A percentile compares a stretch with the other conserved stretches of the same genome.
phyloP scores from a whole-genome alignment of 2,888 invertebrate species.

The Tachystola acroxantha region DNA sequence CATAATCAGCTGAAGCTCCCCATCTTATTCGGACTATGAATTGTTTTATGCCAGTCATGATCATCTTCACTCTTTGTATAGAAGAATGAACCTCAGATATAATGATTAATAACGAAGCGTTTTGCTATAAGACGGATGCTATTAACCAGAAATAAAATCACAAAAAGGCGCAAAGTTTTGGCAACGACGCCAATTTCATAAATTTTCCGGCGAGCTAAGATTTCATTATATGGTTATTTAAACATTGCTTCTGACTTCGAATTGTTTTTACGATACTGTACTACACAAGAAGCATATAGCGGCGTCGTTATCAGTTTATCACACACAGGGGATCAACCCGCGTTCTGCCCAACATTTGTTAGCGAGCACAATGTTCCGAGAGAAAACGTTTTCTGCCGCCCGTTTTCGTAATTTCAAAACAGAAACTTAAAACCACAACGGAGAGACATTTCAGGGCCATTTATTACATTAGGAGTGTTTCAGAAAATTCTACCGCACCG shows the following conservation, averaged over 20 bases:
- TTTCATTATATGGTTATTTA: not conserved
- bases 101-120: too few relatives aligned
- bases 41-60: too few relatives aligned
- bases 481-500: constrained; percentile 9
- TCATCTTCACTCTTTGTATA: too few relatives aligned
- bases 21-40: too few relatives aligned
- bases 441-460: constrained; percentile 1
- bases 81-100: too few relatives aligned
- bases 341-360: not conserved
- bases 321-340: not conserved
- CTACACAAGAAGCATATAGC: not conserved
- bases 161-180: constrained; percentile 8
- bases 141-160: constrained; percentile 10
- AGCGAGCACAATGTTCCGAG: not conserved
- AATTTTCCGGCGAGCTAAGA: constrained; percentile 1
- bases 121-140: too few relatives aligned
- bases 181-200: constrained; percentile 9
- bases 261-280: not conserved
- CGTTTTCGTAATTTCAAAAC: not conserved
- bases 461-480: constrained; percentile 8
- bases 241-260: not conserved
- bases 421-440: not conserved
- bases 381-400: not conserved
- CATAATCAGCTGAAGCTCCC: too few relatives aligned
- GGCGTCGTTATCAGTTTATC: not conserved